A percentile compares a stretch with the other conserved stretches of the same genome.
phyloP scores from a whole-genome alignment of 1,140 invertebrate genomes.

The Helicoverpa armigera region DNA sequence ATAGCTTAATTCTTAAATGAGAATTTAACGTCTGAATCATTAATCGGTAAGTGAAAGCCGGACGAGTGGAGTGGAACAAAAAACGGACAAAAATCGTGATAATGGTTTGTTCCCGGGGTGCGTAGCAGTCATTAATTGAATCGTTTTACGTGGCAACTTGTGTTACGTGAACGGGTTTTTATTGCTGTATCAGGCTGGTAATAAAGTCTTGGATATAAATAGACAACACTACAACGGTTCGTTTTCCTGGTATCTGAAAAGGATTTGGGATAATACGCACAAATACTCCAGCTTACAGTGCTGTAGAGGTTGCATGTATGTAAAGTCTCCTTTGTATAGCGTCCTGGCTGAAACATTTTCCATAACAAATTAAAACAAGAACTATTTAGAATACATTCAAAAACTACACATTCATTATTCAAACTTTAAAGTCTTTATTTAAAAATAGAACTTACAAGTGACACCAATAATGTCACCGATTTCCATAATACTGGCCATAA shows the following conservation, averaged over 20 bases:
- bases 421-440: too few relatives aligned
- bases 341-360: too few relatives aligned
- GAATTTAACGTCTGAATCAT: slow-evolving; percentile 22
- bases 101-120: slow-evolving; percentile 36
- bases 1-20: slow-evolving; percentile 34
- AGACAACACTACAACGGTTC: not conserved
- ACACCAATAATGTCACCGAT: too few relatives aligned
- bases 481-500: too few relatives aligned
- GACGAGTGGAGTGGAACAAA: slow-evolving; percentile 1
- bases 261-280: too few relatives aligned
- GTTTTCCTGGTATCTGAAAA: not conserved
- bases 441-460: too few relatives aligned
- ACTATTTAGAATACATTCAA: too few relatives aligned
- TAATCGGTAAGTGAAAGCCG: slow-evolving; percentile 37
- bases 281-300: too few relatives aligned
- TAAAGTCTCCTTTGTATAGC: too few relatives aligned
- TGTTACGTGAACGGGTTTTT: slow-evolving; percentile 14
- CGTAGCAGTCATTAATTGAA: slow-evolving; percentile 40
- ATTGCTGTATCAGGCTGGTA: not conserved
- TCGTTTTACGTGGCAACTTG: slow-evolving; percentile 26
- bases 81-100: slow-evolving; percentile 20
- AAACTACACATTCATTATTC: too few relatives aligned
- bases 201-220: not conserved
- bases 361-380: too few relatives aligned
- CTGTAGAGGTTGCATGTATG: too few relatives aligned